Percentiles rank a stretch among this genome's conserved stretches.
Conservation (phyloP, 2,888 invertebrate species). For the Oithona nana region DNA sequence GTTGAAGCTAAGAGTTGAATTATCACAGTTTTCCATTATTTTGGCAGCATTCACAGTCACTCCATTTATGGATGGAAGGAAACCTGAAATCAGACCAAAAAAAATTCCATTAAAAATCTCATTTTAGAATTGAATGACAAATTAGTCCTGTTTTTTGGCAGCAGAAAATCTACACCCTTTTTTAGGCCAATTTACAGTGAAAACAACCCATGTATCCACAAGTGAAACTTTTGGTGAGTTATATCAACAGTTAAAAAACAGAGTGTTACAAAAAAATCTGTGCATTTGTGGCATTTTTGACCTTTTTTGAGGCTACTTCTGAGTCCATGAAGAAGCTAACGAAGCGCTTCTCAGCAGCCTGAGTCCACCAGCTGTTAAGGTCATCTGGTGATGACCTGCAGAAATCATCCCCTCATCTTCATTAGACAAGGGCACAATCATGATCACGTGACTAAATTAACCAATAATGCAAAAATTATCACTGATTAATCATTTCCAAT, state of each 20-base stretch:
- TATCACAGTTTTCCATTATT: too few species aligned
- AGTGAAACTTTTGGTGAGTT: too few species aligned
- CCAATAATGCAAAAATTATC: not conserved
- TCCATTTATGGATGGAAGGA: slow-evolving; percentile 1
- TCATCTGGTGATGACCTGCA: too few species aligned
- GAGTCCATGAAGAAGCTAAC: not conserved
- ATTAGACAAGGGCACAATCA: not conserved
- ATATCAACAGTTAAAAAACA: too few species aligned
- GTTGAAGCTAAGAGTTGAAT: too few species aligned
- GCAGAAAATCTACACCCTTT: too few species aligned
- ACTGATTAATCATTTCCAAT: not conserved
- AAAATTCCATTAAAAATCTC: not conserved
- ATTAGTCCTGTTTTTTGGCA: too few species aligned
- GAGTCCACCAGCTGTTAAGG: too few species aligned
- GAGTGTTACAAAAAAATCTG: too few species aligned
- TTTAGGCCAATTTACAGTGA: too few species aligned
- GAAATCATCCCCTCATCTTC: not conserved
- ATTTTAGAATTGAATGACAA: not conserved
- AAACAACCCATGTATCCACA: too few species aligned
- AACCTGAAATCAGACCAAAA: not conserved
- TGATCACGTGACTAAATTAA: not conserved
- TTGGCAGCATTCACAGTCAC: too few species aligned
- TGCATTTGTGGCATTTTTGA: not conserved
- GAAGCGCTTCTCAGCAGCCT: not conserved
- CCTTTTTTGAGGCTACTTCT: not conserved